phyloP scores from a whole-genome alignment of 1,140 invertebrate genomes.

The Diorhabda sublineata region DNA sequence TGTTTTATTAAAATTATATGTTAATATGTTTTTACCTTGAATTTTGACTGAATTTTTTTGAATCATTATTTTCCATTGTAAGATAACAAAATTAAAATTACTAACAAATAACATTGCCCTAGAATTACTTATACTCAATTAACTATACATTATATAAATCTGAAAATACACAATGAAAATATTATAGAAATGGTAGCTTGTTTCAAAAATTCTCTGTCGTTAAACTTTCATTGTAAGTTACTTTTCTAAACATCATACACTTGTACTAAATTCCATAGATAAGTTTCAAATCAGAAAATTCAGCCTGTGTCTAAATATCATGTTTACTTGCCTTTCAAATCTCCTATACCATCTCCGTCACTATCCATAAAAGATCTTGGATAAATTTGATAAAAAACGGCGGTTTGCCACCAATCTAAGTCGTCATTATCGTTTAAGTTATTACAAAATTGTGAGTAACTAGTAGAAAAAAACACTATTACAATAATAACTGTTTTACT shows the following conservation, averaged over 20 bases:
- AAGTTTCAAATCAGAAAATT: background rate
- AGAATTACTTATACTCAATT: no score
- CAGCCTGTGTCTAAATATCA: background rate
- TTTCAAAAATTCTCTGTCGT: background rate
- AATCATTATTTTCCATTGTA: no score
- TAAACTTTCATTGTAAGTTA: background rate
- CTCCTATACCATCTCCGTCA: constrained; percentile 72
- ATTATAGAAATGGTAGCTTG: background rate
- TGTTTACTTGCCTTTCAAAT: constrained; percentile 54
- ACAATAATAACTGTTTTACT: background rate
- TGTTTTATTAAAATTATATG: no score
- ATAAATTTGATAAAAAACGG: constrained; percentile 74
- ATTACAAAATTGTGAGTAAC: background rate
- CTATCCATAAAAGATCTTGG: constrained; percentile 75
- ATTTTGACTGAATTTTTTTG: no score
- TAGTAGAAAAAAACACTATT: background rate
- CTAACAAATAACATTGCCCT: no score
- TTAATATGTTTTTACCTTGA: no score
- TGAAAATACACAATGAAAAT: background rate
- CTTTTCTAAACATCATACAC: background rate
- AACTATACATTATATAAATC: background rate
- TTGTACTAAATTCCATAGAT: background rate
- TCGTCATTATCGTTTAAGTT: background rate
- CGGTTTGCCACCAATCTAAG: constrained; percentile 67
- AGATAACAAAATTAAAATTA: no score